Base-by-base conservation (phyloP, 2,113 vertebrate species). In the Saccopteryx bilineata region DNA sequence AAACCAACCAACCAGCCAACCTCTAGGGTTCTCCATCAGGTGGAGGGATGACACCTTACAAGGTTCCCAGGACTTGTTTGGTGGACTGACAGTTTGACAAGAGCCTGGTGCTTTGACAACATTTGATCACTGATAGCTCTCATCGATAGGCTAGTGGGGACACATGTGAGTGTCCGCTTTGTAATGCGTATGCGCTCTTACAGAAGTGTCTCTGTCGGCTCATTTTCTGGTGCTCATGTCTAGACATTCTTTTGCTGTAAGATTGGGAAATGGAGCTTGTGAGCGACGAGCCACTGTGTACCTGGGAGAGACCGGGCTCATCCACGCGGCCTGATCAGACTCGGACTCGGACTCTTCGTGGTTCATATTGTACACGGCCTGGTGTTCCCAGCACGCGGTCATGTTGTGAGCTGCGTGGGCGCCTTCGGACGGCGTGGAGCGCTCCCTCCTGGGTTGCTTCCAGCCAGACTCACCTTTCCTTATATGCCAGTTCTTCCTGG, bases 221-320 rank as follows among this genome's bases (percentile, higher is more conserved):
- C 66, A 2, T 52, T 93, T 69, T 5, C 33, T 23, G 2, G 28
- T 69, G 65, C 14, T 85, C 56, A 15, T 86, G 88, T 93, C 50
- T 75, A 80, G 71, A 76, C 65, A 65, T 82, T 54, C 91, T 84
- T 94, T 50, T 91, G 86, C 86, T 39, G 5, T 72, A 90, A 76
- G 86, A 87, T 83, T 81, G 56, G 68, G 26, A 87, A 87, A 15
- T 61, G 65, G 1, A 71, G 92, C 54, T 66, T 18, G 48, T 80
- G 54, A 86, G 58, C 90, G 87, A 63, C 71, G 80, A 65, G 48
- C 52, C 74, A 23, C 50, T 92, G 89, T 56, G 1, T 31, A 9
- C 83, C 82, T 91, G 86, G 58, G 72, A 39, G 61, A 69, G 54
- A 18, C 61, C 0, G 6, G 33, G 14, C 75, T 87, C 39, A 1